These are phyloP conservation scores for Cherax destructor DNA, from an alignment of 1,140 invertebrate species.

Conservation along the genomic window DNA sequence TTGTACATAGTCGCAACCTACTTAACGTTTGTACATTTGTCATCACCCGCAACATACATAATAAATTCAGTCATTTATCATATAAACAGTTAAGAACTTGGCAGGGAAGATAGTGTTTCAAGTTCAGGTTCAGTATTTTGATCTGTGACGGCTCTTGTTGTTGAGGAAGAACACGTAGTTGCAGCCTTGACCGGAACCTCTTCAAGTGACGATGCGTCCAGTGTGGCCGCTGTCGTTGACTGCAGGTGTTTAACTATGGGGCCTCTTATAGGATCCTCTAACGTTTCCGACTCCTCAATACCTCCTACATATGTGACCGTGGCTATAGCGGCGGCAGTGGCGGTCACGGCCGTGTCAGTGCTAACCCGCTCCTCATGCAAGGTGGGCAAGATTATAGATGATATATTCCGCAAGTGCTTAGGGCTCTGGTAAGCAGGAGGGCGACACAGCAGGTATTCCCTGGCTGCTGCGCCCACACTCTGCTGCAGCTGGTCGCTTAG, in stretches of 20 bases:
- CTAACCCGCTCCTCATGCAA: background rate
- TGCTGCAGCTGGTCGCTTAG: background rate
- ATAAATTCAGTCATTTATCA: background rate
- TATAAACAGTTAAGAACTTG: background rate
- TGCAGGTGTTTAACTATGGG: constrained; percentile 54
- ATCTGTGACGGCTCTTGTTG: background rate
- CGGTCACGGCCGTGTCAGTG: constrained; percentile 45
- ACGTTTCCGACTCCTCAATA: background rate
- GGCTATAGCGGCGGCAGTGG: constrained; percentile 22
- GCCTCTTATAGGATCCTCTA: constrained; percentile 56
- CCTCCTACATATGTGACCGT: background rate
- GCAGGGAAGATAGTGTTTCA: background rate
- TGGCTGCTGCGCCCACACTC: background rate
- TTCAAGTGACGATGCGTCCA: constrained; percentile 44
- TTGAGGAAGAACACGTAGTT: background rate
- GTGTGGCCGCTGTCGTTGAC: constrained; percentile 50
- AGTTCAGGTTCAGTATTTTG: constrained; percentile 6
- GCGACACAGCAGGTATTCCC: constrained; percentile 9
- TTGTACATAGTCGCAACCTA: constrained; percentile 21
- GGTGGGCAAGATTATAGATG: constrained; percentile 32
- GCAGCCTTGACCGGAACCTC: background rate
- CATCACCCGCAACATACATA: constrained; percentile 19
- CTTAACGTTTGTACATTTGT: constrained; percentile 27
- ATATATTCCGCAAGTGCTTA: constrained; percentile 19
- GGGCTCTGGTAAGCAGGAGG: constrained; percentile 57